phyloP scores from a whole-genome alignment of 2,113 vertebrate species.

The Ursus arctos region DNA sequence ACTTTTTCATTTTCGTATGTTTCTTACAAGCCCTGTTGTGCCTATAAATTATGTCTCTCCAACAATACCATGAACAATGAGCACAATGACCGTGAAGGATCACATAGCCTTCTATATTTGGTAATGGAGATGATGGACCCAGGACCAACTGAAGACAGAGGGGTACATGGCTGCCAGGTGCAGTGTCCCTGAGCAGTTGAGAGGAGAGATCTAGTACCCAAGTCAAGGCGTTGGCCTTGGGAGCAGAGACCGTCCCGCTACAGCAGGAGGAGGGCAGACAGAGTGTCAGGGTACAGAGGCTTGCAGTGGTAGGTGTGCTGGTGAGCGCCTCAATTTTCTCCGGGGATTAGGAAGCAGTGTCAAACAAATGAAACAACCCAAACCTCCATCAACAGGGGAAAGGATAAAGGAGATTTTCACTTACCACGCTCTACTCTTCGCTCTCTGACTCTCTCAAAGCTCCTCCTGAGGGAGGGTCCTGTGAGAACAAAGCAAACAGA shows the following conservation, averaged over 20 bases:
- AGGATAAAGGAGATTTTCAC: not conserved
- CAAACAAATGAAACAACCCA: not conserved
- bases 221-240: not conserved
- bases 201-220: not conserved
- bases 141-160: not conserved
- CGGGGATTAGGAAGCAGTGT: not conserved
- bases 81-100: not conserved
- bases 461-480: not conserved
- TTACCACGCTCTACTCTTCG: not conserved
- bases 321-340: not conserved
- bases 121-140: not conserved
- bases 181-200: not conserved
- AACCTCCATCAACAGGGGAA: not conserved
- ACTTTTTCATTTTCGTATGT: not conserved
- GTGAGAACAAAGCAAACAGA: not conserved
- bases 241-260: not conserved
- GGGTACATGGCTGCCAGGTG: not conserved
- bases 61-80: not conserved
- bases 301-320: not conserved
- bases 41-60: not conserved
- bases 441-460: not conserved
- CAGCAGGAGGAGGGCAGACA: not conserved
- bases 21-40: not conserved
- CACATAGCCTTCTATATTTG: not conserved
- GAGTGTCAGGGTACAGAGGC: not conserved